These are phyloP conservation scores for Alectoris magna DNA, from an alignment of 2,797 vertebrate genomes.

Conservation along the genomic window DNA sequence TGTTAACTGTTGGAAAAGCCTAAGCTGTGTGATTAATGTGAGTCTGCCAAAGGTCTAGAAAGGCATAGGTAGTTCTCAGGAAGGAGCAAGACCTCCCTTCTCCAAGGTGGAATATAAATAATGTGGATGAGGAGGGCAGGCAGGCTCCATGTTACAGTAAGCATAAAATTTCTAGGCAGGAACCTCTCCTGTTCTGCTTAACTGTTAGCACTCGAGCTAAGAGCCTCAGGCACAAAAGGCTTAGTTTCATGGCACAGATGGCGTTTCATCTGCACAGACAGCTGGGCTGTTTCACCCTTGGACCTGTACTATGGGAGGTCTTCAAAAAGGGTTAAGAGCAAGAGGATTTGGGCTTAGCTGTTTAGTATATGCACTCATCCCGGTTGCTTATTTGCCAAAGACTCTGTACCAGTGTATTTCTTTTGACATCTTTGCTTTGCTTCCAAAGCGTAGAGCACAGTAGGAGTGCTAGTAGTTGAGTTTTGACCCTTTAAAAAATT, in stretches of 20 bases:
- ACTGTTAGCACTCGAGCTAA: neutral
- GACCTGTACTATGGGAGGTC: neutral
- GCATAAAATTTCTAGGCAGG: neutral
- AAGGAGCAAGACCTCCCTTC: conserved; percentile 1
- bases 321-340: neutral
- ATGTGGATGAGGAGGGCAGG: neutral
- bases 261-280: conserved; percentile 40
- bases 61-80: neutral
- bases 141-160: neutral
- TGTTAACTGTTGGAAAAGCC: neutral
- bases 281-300: conserved; percentile 27
- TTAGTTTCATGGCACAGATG: conserved; percentile 29
- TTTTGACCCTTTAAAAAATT: neutral
- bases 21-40: conserved; percentile 7
- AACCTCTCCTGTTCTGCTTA: neutral
- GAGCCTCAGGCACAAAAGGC: neutral
- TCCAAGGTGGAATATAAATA: neutral
- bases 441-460: conserved; percentile 1
- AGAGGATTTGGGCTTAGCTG: neutral
- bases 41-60: neutral
- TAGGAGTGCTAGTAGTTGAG: neutral
- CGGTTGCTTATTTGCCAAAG: neutral
- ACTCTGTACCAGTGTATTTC: fast-evolving
- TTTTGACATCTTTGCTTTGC: neutral
- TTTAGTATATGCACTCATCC: neutral